Evolutionary conservation across 2,888 invertebrate genomes (phyloP).

Genomic region (Oscheius sp.): DNA sequence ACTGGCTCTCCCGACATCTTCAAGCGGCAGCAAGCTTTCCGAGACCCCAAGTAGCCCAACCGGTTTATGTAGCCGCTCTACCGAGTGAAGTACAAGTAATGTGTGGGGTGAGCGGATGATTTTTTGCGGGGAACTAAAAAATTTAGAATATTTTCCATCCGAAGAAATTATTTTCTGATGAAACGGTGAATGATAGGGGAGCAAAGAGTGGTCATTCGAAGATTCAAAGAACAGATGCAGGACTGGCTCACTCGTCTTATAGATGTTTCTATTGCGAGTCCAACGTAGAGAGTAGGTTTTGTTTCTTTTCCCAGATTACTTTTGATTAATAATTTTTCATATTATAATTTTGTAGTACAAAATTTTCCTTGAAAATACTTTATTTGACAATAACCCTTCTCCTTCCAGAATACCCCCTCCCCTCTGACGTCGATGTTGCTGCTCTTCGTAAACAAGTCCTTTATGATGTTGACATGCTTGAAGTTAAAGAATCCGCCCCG

Average conservation of each 20-base stretch:
- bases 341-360: no score
- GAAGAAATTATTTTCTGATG: neutral
- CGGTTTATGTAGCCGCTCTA: slow-evolving; percentile 44
- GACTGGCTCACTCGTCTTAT: slow-evolving; percentile 45
- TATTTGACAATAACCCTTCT: neutral
- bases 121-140: neutral
- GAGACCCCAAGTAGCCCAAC: slow-evolving; percentile 34
- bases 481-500: slow-evolving; percentile 52
- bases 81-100: slow-evolving; percentile 53
- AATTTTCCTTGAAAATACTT: no score
- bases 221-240: slow-evolving; percentile 31
- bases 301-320: neutral
- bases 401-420: slow-evolving; percentile 24
- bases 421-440: slow-evolving; percentile 33
- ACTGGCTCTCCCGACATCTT: slow-evolving; percentile 39
- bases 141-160: slow-evolving; percentile 31
- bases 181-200: slow-evolving; percentile 33
- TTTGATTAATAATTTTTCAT: neutral
- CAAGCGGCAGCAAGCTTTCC: slow-evolving; percentile 34
- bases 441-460: slow-evolving; percentile 46
- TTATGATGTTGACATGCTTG: slow-evolving; percentile 52
- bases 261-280: slow-evolving; percentile 50
- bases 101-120: slow-evolving; percentile 39
- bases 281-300: slow-evolving; percentile 31
- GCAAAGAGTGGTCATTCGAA: slow-evolving; percentile 43